Evolutionary conservation across 2,888 invertebrate species (phyloP).

Genomic region (Graphium colonna): DNA sequence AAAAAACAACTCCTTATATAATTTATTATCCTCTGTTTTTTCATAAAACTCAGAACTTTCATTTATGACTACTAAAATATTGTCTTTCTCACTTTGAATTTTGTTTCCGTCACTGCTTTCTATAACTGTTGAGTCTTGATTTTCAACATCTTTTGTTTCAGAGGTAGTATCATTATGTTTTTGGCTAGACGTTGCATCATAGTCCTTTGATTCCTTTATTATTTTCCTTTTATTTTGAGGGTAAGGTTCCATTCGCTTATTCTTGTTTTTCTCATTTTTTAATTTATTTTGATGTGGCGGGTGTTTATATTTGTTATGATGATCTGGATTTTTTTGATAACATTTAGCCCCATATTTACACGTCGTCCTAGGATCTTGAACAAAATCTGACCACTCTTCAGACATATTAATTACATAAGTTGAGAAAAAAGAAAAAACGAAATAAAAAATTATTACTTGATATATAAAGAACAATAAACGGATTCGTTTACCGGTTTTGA

Average conservation of each 20-base stretch:
- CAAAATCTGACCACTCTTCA: conserved; percentile 56
- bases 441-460: background rate
- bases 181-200: background rate
- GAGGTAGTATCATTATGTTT: background rate
- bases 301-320: conserved; percentile 88
- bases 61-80: conserved; percentile 34
- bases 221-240: conserved; percentile 3
- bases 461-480: no score
- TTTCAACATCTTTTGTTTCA: background rate
- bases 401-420: conserved; percentile 47
- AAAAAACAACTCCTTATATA: conserved; percentile 88
- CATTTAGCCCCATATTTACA: conserved; percentile 91
- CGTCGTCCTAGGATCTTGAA: conserved; percentile 70
- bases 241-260: conserved; percentile 5
- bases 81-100: conserved; percentile 3
- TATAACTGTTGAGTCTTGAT: background rate
- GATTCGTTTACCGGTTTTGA: background rate
- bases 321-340: conserved; percentile 89
- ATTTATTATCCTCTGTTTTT: conserved; percentile 64
- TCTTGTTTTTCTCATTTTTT: conserved; percentile 32
- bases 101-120: conserved; percentile 3
- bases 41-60: conserved; percentile 57
- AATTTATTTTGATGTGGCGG: conserved; percentile 68
- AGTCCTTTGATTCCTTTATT: conserved; percentile 8
- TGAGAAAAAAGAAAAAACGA: background rate